Evolutionary conservation across 2,888 invertebrate species (phyloP).

Genomic region (Thereva unica): DNA sequence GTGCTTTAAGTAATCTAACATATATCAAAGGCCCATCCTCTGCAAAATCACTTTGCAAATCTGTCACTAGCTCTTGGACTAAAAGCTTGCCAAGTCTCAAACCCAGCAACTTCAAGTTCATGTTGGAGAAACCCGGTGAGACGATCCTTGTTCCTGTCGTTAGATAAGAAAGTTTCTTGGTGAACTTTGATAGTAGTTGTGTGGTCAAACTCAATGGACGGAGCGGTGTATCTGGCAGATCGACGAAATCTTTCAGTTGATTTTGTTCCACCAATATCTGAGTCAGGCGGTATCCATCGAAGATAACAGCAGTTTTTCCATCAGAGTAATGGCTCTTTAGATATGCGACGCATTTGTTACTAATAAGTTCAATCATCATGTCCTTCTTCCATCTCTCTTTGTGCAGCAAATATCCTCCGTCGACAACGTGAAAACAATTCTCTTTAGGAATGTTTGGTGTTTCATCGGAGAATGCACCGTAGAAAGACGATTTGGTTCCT

Average conservation of each 20-base stretch:
- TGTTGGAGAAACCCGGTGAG: neutral
- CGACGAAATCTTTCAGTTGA: conserved; percentile 16
- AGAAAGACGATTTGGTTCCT: no score
- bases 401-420: conserved; percentile 24
- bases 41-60: no score
- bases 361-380: neutral
- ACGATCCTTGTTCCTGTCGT: conserved; percentile 26
- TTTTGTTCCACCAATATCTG: no score
- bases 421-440: conserved; percentile 4
- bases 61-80: no score
- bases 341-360: neutral
- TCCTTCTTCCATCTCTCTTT: conserved; percentile 8
- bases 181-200: conserved; percentile 12
- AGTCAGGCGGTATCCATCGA: conserved; percentile 17
- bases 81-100: conserved; percentile 27
- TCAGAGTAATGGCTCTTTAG: conserved; percentile 3
- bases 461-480: conserved; percentile 7
- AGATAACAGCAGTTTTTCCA: conserved; percentile 15
- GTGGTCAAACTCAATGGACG: conserved; percentile 16
- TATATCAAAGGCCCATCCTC: no score
- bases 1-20: no score
- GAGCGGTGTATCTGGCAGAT: conserved; percentile 10
- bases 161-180: conserved; percentile 19
- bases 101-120: conserved; percentile 9
- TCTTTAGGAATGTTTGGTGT: neutral